These are phyloP conservation scores for Vulpes ferrilata DNA, from an alignment of 2,113 vertebrate genomes.

Conservation along the genomic window DNA sequence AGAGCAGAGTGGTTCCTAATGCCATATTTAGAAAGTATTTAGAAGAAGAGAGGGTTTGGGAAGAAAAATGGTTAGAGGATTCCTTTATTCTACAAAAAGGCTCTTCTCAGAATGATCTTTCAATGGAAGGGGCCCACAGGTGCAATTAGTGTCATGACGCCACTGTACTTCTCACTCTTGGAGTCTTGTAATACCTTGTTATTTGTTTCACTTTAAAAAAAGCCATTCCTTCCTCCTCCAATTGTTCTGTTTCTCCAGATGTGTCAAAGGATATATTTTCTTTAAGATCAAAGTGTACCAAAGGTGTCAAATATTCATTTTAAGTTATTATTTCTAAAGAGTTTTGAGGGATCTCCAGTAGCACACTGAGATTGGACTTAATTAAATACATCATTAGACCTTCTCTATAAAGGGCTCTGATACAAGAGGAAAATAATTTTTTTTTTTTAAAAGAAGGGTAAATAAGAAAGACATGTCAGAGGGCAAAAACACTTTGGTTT, in stretches of 20 bases:
- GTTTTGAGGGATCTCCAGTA: neutral
- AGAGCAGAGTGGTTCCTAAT: neutral
- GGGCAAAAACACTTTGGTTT: neutral
- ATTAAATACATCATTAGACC: neutral
- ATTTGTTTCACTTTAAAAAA: neutral
- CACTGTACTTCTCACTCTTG: neutral
- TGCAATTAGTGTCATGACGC: neutral
- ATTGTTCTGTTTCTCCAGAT: neutral
- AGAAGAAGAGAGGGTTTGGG: neutral
- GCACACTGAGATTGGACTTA: neutral
- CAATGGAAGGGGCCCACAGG: too few relatives aligned
- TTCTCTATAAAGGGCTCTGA: neutral
- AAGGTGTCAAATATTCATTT: neutral
- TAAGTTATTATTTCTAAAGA: slow-evolving; percentile 32
- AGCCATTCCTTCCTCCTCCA: neutral
- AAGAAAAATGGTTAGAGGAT: neutral
- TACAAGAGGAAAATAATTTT: neutral
- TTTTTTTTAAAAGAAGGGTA: neutral
- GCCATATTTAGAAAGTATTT: neutral
- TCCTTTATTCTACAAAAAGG: neutral
- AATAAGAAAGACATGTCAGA: neutral
- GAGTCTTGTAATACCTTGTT: neutral
- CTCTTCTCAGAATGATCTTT: neutral
- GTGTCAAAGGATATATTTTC: slow-evolving; percentile 32
- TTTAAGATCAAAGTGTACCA: slow-evolving; percentile 34